Conservation (phyloP, 2,888 invertebrate genomes). For the Drosophila conformis region DNA sequence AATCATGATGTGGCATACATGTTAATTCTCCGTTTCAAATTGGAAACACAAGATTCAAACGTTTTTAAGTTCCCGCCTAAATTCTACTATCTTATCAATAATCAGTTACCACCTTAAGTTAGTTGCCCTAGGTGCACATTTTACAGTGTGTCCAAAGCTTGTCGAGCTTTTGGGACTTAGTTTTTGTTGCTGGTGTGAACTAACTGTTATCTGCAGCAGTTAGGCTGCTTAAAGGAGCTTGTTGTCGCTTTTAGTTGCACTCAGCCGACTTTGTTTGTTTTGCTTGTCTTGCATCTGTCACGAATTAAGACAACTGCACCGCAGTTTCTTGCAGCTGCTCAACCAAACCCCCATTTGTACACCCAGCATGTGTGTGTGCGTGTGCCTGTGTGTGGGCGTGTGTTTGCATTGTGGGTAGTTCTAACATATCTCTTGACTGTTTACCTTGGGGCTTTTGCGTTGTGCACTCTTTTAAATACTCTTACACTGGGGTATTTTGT, state of each 20-base stretch:
- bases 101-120: conserved; percentile 13
- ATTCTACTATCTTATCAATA: neutral
- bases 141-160: conserved; percentile 6
- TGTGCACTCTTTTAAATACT: conserved; percentile 16
- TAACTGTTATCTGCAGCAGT: conserved; percentile 25
- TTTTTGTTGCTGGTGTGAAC: conserved; percentile 14
- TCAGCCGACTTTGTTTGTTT: conserved; percentile 42
- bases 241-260: conserved; percentile 42
- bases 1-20: neutral
- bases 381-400: conserved; percentile 12
- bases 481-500: neutral
- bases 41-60: neutral
- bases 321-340: conserved; percentile 34
- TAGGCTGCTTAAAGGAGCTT: conserved; percentile 47
- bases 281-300: conserved; percentile 71
- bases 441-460: conserved; percentile 65
- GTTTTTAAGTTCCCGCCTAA: neutral
- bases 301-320: conserved; percentile 78
- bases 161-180: conserved; percentile 3
- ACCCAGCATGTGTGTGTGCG: neutral
- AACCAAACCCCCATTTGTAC: conserved; percentile 6
- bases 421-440: conserved; percentile 60
- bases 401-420: conserved; percentile 37
- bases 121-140: conserved; percentile 16
- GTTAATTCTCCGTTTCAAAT: neutral